phyloP scores from a whole-genome alignment of 2,888 invertebrate species.

The Amphipyra berbera region DNA sequence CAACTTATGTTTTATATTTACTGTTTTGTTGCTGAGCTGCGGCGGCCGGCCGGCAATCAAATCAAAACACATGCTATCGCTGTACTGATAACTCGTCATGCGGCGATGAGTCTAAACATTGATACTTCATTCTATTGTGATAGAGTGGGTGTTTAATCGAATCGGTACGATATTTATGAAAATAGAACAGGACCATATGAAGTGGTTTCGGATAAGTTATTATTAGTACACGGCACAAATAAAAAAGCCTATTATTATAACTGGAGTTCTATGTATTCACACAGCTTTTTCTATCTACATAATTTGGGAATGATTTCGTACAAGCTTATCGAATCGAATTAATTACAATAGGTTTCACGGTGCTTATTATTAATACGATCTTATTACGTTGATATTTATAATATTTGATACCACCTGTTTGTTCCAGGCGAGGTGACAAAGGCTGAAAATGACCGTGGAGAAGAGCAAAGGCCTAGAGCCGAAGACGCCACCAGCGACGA shows the following conservation, averaged over 20 bases:
- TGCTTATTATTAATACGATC: conserved; percentile 10
- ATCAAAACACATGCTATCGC: conserved; percentile 61
- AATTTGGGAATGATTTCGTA: conserved; percentile 10
- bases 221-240: too few species aligned
- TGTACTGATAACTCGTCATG: conserved; percentile 57
- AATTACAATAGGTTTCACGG: conserved; percentile 10
- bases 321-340: conserved; percentile 13
- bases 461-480: conserved; percentile 81
- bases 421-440: conserved; percentile 86
- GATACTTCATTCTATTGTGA: conserved; percentile 38
- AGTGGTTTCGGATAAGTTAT: conserved; percentile 3
- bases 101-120: conserved; percentile 46
- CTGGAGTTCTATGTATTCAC: too few species aligned
- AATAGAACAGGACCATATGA: not conserved
- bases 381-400: not conserved
- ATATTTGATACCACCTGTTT: conserved; percentile 18
- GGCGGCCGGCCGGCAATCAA: conserved; percentile 60
- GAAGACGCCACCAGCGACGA: conserved; percentile 84
- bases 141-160: conserved; percentile 30
- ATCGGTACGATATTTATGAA: conserved; percentile 8
- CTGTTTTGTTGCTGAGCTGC: conserved; percentile 60
- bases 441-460: conserved; percentile 86
- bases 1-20: conserved; percentile 56
- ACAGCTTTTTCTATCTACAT: conserved; percentile 9
- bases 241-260: too few species aligned